These are phyloP conservation scores for Macropus fuliginosus DNA, from an alignment of 2,797 vertebrate species.

Conservation along the genomic window DNA sequence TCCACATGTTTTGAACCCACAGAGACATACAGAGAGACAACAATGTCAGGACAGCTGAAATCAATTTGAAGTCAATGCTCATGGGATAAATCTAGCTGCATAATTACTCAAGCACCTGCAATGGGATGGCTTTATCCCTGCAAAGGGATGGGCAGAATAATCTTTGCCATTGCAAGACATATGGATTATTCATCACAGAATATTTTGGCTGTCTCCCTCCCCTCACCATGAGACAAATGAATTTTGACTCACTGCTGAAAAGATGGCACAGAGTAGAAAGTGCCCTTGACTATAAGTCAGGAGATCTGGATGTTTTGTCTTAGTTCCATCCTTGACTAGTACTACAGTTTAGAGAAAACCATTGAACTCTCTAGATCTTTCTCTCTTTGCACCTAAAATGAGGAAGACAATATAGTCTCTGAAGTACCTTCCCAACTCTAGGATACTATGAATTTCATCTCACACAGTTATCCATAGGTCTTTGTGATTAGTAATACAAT, in stretches of 20 bases:
- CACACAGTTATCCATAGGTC: not conserved
- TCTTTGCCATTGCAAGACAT: too few species aligned
- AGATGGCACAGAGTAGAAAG: not conserved
- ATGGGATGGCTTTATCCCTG: not conserved
- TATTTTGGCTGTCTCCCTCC: not conserved
- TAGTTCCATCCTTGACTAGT: not conserved
- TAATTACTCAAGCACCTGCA: not conserved
- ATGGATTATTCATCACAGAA: not conserved
- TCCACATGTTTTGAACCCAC: too few species aligned
- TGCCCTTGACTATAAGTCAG: not conserved
- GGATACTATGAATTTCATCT: not conserved
- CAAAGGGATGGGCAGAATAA: too few species aligned
- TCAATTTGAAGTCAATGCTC: not conserved
- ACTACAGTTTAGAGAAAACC: not conserved
- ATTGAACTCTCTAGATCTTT: not conserved
- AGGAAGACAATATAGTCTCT: not conserved
- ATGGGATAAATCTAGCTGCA: fast-evolving
- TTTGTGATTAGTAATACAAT: not conserved
- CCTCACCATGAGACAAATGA: not conserved
- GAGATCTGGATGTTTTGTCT: not conserved
- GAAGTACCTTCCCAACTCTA: not conserved
- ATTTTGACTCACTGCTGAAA: not conserved
- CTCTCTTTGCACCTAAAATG: not conserved
- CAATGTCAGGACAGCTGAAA: not conserved
- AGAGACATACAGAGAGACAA: not conserved